Base-by-base conservation (phyloP, 2,113 vertebrate species). In the Callipepla squamata region DNA sequence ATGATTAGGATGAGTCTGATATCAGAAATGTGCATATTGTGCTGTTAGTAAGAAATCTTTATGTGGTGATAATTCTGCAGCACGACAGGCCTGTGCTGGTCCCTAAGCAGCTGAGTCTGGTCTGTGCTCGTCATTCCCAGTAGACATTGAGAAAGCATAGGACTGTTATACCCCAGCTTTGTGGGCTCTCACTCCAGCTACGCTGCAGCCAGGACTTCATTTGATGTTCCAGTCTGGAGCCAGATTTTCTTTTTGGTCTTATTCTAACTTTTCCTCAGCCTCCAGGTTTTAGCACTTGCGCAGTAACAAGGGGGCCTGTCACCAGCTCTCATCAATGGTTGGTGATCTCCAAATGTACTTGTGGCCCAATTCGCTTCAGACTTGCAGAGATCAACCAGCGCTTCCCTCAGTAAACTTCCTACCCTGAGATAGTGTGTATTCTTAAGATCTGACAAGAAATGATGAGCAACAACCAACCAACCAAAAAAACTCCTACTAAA, bases 401-500 rank as follows among this genome's bases (percentile, higher is more conserved):
- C 26, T 63, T 79, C 65, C 11, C 26, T 44, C 7, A 63, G 73
- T 76, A 87, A 48, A 85, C 32, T 79, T 6, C 9, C n/a, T 51
- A 32, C 25, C 21, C 61, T 14, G 32, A 95, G 84, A 88, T 51
- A 68, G n/a, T 73, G 82, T 62, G 25, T 92, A 72, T 73, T 66
- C 48, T 70, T 81, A 32, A 80, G 92, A 80, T 95, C 17, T 92
- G 72, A 81, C 34, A 78, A 93, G 55, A 94, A 96, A 91, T 87
- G 0, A 59, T 86, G 87, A 95, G 95, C 53, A 76, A 88, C 83
- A 94, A 62, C 61, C 61, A 40, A 28, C 38, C 38, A 40, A 63
- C 61, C 25, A 63, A 63, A 59, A 34, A 22, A 34, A 11, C 11
- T 22, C 20, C 32, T 13, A 59, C 20, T 7, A 34, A 59, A 59